Base-by-base conservation (phyloP, 2,888 invertebrate species). In the Hirtodrosophila confusa region DNA sequence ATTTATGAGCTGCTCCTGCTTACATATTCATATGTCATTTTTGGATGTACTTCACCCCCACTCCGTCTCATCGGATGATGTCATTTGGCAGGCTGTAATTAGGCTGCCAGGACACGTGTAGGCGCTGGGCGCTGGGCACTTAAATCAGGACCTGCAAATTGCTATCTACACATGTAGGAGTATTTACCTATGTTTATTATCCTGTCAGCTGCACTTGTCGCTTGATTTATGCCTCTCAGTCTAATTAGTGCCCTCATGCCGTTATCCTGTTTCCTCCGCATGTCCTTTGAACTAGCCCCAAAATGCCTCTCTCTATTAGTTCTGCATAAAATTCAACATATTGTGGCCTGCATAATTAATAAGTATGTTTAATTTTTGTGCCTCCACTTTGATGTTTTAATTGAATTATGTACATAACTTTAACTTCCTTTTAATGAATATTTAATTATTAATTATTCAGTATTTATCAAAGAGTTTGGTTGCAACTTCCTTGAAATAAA, bases 11-110 rank as follows among this genome's bases (percentile, higher is more conserved):
- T 35, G 31, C 35, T 41, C 24, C 27, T 51, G 29, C 41, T 73
- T 44, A 49, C 61, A 53, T 67, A 78, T 70, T 74, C 74, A 83
- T 75, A 54, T 44, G 27, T n/a, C 47, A 65, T 44, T 39, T 17
- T 17, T 17, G 17, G 17, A 1, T 17, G 17, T 17, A 17, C 2
- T 1, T 17, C 17, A 17, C 1, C 17, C 17, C 17, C 17, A 17
- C 17, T 17, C 17, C 17, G 17, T 17, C 17, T 17, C 17, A 17
- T 17, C 17, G 17, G 17, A 17, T 65, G 67, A 71, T 54, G 62
- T 62, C 77, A 72, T 75, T 58, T 57, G 33, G 60, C 35, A 39
- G 40, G 11, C 23, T 24, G 48, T 83, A 80, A 73, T 83, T 75
- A 80, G 60, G 39, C 54, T 5, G 40, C 3, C 35, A 36, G 7